Evolutionary conservation across 2,888 invertebrate species (phyloP), one percentile per base, ranked within the genome.

Genomic region (Caenorhabditis doughertyi): DNA sequence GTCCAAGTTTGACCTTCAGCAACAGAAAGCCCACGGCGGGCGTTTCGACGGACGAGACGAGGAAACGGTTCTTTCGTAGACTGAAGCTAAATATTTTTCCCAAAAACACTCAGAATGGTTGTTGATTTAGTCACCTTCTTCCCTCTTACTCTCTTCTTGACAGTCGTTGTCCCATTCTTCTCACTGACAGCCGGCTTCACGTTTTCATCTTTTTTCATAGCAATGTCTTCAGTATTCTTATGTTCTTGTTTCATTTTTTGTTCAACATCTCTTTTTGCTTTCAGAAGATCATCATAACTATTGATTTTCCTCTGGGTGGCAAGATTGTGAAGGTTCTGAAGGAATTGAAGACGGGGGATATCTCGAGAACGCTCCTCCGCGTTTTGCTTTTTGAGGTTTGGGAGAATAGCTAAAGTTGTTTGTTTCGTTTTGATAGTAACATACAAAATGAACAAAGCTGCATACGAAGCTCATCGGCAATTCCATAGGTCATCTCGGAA

Each of bases 21-120:
- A 1, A 21, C 51, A 1, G 39, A 25, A 3, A 13, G 3, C 5
- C 60, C 51, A 21, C 73, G 73, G 16, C 73, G 62, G 13, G 73
- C 73, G 35, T 64, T 73, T 16, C 73, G 62, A 8, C 73, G 62
- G 16, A 73, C 73, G n/a, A 64, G 29, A 5, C 55, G 53, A 13
- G 73, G 73, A 55, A 73, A 55, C 4, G 44, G 16, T 4, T 44
- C 44, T 44, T 18, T 49, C 18, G 8, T 3, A 21, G 13, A 3
- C 51, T 51, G 51, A 11, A 51, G 21, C 4, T 21, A 23, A 9
- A 21, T 5, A 9, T 51, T 13, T 25, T 51, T 51, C 51, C 9
- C 18, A 21, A 23, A 8, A 21, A 21, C 51, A 13, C 3, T 11
- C 5, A 13, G 13, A 5, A 42, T 42, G 42, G 3, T 25, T 13